Percentiles rank a stretch among this genome's conserved stretches.
Conservation (phyloP, 2,113 vertebrate species). For the Marcusenius ussheri region DNA sequence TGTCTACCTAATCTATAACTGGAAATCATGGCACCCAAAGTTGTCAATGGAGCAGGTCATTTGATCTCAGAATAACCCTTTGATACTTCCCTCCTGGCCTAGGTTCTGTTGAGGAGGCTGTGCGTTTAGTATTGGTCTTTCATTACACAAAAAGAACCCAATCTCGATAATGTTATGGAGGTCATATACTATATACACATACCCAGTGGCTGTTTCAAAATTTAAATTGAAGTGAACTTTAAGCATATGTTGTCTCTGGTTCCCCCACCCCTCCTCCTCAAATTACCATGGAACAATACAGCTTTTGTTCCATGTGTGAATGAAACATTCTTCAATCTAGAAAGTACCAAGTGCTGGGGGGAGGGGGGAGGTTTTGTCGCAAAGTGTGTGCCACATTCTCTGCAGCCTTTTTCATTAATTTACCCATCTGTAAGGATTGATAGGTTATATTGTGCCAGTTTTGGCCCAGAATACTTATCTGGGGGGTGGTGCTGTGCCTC, state of each 20-base stretch:
- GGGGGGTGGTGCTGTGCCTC: not conserved
- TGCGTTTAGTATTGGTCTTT: not conserved
- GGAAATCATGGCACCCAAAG: not conserved
- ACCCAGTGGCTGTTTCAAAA: not conserved
- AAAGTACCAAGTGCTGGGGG: not conserved
- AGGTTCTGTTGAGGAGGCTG: not conserved
- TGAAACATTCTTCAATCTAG: not conserved
- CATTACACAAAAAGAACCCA: not conserved
- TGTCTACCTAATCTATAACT: not conserved
- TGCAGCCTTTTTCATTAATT: not conserved
- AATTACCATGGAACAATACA: not conserved
- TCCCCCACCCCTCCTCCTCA: not conserved
- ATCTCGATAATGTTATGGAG: not conserved
- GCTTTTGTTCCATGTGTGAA: not conserved
- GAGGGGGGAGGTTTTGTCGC: not conserved
- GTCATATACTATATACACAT: not conserved
- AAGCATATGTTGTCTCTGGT: not conserved
- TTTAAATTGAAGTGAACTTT: not conserved
- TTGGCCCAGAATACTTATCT: not conserved
- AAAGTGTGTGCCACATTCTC: not conserved
- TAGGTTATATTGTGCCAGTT: not conserved
- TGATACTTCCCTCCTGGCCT: not conserved
- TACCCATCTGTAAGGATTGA: not conserved
- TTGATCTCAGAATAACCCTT: not conserved
- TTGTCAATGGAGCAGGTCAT: not conserved